Conservation (phyloP, 2,113 vertebrate genomes). For the Larimichthys crocea region DNA sequence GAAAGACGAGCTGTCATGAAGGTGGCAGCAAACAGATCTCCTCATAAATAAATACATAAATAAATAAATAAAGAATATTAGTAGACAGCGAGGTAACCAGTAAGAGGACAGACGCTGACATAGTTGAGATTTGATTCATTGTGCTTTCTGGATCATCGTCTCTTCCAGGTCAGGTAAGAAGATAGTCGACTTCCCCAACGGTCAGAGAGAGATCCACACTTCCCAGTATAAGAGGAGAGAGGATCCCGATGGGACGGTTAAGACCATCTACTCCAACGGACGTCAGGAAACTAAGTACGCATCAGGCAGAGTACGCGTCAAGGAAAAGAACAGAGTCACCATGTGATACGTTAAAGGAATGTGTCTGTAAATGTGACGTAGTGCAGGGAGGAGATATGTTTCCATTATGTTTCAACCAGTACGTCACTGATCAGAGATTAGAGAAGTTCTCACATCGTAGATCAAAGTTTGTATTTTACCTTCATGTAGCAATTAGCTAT, state of each 20-base stretch:
- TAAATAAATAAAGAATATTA: conserved; percentile 18
- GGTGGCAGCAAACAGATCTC: background rate
- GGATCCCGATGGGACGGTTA: conserved; percentile 81
- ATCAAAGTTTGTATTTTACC: background rate
- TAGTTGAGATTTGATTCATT: background rate
- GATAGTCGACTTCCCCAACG: conserved; percentile 78
- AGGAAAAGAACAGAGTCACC: conserved; percentile 52
- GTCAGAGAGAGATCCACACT: conserved; percentile 84
- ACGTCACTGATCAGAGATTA: background rate
- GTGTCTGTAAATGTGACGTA: background rate
- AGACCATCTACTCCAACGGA: conserved; percentile 76
- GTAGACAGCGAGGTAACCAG: background rate
- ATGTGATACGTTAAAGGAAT: background rate
- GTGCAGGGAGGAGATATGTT: background rate
- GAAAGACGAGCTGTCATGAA: conserved; percentile 15
- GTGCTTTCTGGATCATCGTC: background rate
- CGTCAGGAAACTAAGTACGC: conserved; percentile 77
- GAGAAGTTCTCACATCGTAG: background rate
- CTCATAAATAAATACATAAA: conserved; percentile 17
- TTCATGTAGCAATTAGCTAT: background rate
- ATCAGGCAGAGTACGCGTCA: conserved; percentile 70
- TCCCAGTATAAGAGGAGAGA: conserved; percentile 80
- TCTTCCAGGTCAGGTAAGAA: conserved; percentile 83
- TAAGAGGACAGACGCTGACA: conserved; percentile 11
- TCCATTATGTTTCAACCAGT: background rate